Percentiles rank a stretch among this genome's conserved stretches.
phyloP scores from a whole-genome alignment of 1,140 invertebrate species.

The Aphis craccivora region DNA sequence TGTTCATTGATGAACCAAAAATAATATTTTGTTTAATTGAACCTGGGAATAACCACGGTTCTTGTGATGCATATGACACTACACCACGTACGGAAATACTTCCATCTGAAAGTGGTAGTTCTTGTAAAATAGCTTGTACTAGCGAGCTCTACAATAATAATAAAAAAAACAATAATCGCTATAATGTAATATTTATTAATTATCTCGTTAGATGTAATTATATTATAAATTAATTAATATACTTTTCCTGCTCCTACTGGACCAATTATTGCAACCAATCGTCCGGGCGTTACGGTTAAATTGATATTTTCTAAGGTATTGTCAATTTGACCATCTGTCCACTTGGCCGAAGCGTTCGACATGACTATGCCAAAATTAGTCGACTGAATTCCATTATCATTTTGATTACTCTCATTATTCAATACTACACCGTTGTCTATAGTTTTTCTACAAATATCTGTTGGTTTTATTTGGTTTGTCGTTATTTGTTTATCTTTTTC shows the following conservation, averaged over 20 bases:
- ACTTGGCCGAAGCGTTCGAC: conserved; percentile 71
- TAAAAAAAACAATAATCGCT: no score
- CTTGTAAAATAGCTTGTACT: conserved; percentile 80
- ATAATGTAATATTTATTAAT: no score
- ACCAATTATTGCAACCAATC: conserved; percentile 80
- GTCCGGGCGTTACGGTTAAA: conserved; percentile 71
- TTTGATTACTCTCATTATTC: not conserved
- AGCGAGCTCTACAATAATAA: conserved; percentile 68
- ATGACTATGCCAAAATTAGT: conserved; percentile 63
- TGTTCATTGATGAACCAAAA: conserved; percentile 81
- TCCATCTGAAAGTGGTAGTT: conserved; percentile 76
- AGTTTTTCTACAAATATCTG: not conserved
- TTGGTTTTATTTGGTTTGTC: not conserved
- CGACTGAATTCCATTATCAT: not conserved
- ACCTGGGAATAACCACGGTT: conserved; percentile 86
- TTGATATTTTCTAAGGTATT: conserved; percentile 72
- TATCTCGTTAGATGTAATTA: no score
- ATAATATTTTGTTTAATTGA: conserved; percentile 87
- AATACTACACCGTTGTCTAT: no score
- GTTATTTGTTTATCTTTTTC: not conserved
- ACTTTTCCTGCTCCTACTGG: conserved; percentile 84
- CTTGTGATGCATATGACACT: conserved; percentile 89
- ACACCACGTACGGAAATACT: conserved; percentile 76
- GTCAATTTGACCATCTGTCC: conserved; percentile 67
- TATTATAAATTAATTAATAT: not conserved